phyloP scores from a whole-genome alignment of 2,797 vertebrate genomes.

The Cheirogaleus major region DNA sequence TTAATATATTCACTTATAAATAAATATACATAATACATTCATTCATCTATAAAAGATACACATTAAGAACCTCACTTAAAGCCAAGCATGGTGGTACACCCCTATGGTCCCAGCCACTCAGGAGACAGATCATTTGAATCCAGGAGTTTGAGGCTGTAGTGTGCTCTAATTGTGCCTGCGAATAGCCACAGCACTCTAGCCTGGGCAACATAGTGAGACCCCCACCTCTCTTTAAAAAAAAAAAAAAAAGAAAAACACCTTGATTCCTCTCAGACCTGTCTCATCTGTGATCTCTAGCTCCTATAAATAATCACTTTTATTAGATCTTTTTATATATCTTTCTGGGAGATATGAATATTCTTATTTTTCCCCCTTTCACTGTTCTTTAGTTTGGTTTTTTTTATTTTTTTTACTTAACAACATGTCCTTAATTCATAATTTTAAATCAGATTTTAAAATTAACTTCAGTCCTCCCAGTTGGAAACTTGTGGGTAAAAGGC shows the following conservation, averaged over 20 bases:
- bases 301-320: not conserved
- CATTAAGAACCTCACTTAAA: not conserved
- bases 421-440: constrained; percentile 23
- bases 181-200: not conserved
- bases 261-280: not conserved
- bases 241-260: not conserved
- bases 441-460: constrained; percentile 52
- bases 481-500: constrained; percentile 12
- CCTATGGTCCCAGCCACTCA: not conserved
- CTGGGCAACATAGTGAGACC: not conserved
- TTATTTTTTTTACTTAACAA: not conserved
- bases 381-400: not conserved
- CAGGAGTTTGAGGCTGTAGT: not conserved
- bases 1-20: constrained; percentile 18
- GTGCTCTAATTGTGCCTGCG: not conserved
- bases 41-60: constrained; percentile 27
- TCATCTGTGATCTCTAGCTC: not conserved
- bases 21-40: constrained; percentile 21
- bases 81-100: not conserved
- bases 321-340: constrained; percentile 24
- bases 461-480: not conserved
- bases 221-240: not conserved
- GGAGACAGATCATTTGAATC: not conserved
- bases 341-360: constrained; percentile 33
- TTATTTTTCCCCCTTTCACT: not conserved